These are phyloP conservation scores for Drosophila orosa DNA, from an alignment of 1,140 invertebrate genomes.

Conservation along the genomic window DNA sequence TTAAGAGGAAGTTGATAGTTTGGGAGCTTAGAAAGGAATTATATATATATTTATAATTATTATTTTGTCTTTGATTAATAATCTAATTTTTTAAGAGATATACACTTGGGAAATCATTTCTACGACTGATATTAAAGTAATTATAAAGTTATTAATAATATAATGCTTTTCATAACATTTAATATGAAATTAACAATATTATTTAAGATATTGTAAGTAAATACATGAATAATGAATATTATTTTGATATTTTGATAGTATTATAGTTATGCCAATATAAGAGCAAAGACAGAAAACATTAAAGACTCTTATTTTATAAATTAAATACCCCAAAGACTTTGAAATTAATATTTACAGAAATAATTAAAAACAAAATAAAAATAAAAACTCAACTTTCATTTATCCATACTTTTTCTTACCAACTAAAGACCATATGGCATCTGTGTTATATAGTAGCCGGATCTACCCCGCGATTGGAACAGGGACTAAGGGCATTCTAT, in stretches of 20 bases:
- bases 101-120: too few species aligned
- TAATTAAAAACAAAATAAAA: not conserved
- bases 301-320: not conserved
- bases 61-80: not conserved
- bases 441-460: not conserved
- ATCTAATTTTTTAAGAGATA: not conserved
- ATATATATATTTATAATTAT: not conserved
- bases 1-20: not conserved
- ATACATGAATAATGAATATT: too few species aligned
- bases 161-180: too few species aligned
- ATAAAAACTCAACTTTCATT: not conserved
- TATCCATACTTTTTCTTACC: not conserved
- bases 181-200: not conserved
- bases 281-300: not conserved
- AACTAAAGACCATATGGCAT: constrained; percentile 13
- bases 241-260: too few species aligned
- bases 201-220: not conserved
- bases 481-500: constrained; percentile 10
- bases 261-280: too few species aligned
- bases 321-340: not conserved
- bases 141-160: too few species aligned
- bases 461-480: constrained; percentile 15
- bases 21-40: not conserved
- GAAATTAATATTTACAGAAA: not conserved
- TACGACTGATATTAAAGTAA: too few species aligned